phyloP scores from a whole-genome alignment of 2,797 vertebrate species.

The Tragelaphus oryx region DNA sequence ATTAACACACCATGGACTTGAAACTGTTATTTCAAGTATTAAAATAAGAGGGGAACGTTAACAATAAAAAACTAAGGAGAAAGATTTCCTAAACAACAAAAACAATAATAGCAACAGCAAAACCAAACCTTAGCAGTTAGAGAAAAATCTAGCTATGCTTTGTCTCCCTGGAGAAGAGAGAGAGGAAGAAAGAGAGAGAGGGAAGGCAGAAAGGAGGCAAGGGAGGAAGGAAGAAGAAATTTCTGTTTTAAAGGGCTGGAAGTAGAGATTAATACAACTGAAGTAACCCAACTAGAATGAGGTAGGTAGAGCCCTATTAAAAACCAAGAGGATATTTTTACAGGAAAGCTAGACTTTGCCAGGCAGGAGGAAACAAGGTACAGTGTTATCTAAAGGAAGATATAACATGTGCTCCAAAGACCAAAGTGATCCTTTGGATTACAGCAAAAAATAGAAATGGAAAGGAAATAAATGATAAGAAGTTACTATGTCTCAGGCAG shows the following conservation, averaged over 20 bases:
- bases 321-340: background rate
- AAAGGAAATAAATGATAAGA: background rate
- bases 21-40: background rate
- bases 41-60: background rate
- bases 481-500: background rate
- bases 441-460: background rate
- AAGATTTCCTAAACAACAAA: background rate
- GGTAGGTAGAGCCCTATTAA: background rate
- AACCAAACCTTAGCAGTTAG: background rate
- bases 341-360: background rate
- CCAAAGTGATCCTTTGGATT: background rate
- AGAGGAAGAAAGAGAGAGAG: background rate
- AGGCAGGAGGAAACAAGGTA: fast-evolving
- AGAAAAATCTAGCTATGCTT: background rate
- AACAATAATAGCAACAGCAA: background rate
- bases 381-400: background rate
- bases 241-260: background rate
- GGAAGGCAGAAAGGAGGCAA: fast-evolving
- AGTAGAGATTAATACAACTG: background rate
- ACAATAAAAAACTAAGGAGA: background rate
- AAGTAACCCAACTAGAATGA: background rate
- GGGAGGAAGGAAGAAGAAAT: background rate
- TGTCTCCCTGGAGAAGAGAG: background rate
- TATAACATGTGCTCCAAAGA: fast-evolving
- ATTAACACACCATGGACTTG: fast-evolving